These are phyloP conservation scores for Theonella swinhoei DNA, from an alignment of 37 sponge, comb jelly and placozoan genomes.

Conservation along the genomic window DNA sequence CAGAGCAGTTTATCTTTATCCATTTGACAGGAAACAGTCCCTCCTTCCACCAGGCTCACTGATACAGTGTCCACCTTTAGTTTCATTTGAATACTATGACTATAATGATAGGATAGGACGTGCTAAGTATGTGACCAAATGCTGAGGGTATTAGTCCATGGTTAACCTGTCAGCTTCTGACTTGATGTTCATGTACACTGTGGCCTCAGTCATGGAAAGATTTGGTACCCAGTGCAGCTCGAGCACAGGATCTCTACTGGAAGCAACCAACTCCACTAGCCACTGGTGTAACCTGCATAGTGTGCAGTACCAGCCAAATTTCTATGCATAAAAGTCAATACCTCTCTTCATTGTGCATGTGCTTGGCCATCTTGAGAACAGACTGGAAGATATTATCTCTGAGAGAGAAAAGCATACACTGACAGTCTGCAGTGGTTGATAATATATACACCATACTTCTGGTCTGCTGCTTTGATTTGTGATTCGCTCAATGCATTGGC, in stretches of 20 bases:
- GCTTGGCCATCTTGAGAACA: constrained; percentile 53
- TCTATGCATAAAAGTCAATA: background rate
- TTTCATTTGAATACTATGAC: constrained; percentile 12
- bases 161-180: background rate
- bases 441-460: too few species aligned
- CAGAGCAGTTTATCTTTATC: constrained; percentile 51
- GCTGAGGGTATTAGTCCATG: background rate
- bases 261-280: constrained; percentile 29
- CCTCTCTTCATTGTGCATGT: constrained; percentile 52
- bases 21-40: background rate
- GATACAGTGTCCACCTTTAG: constrained; percentile 32
- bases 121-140: background rate
- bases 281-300: constrained; percentile 46
- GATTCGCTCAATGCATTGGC: constrained; percentile 26
- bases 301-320: background rate
- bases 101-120: background rate
- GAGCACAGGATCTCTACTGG: constrained; percentile 45
- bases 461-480: constrained; percentile 28
- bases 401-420: background rate
- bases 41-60: constrained; percentile 23
- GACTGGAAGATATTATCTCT: constrained; percentile 37
- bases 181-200: constrained; percentile 18
- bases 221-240: constrained; percentile 35
- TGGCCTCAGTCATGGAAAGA: constrained; percentile 14
- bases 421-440: too few species aligned